A percentile compares a stretch with the other conserved stretches of the same genome.
Conservation (phyloP, 1,140 invertebrate genomes). For the Drosophila albomicans region DNA sequence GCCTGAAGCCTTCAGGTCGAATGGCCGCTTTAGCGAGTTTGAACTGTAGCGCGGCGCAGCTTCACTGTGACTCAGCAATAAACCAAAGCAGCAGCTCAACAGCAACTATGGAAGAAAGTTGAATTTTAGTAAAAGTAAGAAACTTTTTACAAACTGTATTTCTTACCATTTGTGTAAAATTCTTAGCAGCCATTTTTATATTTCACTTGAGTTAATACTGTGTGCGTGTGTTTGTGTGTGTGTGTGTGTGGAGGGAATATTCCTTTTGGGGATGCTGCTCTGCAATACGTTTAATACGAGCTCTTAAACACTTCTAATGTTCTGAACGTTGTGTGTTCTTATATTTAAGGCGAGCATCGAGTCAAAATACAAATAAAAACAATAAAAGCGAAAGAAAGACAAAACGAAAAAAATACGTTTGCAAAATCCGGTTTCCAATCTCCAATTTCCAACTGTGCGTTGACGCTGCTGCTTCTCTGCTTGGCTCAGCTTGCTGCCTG, state of each 20-base stretch:
- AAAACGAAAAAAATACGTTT: conserved; percentile 40
- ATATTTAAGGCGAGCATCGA: conserved; percentile 72
- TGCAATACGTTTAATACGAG: conserved; percentile 54
- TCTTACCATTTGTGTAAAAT: conserved; percentile 54
- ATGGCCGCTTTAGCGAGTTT: conserved; percentile 18
- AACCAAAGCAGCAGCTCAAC: conserved; percentile 33
- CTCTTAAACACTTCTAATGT: conserved; percentile 78
- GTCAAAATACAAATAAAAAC: conserved; percentile 61
- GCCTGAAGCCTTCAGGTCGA: conserved; percentile 43
- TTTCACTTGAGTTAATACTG: conserved; percentile 32
- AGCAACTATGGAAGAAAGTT: conserved; percentile 17
- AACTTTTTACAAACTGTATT: not conserved
- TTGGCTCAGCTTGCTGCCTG: not conserved
- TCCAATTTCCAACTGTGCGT: conserved; percentile 63
- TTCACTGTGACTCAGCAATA: conserved; percentile 28
- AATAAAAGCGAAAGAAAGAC: conserved; percentile 51
- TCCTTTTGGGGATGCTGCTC: conserved; percentile 8
- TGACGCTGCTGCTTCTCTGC: conserved; percentile 18
- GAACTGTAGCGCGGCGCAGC: conserved; percentile 62
- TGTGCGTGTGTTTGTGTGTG: not conserved
- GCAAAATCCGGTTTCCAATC: conserved; percentile 67
- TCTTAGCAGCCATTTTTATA: conserved; percentile 47
- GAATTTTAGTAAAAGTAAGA: not conserved
- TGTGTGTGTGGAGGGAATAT: not conserved
- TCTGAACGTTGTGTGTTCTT: conserved; percentile 69